These are phyloP conservation scores for Tuta absoluta DNA, from an alignment of 2,888 invertebrate genomes.

Conservation along the genomic window DNA sequence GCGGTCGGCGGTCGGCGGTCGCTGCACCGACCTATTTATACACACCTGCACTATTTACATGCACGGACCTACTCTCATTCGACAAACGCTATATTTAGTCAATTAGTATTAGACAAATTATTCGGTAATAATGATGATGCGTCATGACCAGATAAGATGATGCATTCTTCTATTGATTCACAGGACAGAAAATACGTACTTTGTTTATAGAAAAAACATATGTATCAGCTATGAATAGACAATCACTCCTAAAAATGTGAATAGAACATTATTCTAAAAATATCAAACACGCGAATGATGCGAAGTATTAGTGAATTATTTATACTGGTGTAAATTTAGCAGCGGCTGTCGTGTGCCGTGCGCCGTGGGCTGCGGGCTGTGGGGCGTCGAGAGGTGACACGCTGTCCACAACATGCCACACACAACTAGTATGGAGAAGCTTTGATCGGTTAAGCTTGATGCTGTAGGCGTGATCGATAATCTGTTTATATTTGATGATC, in stretches of 20 bases:
- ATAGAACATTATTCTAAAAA: constrained; percentile 14
- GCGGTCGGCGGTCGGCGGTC: too few species aligned
- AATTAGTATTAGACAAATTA: background rate
- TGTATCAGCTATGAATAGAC: background rate
- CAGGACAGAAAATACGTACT: background rate
- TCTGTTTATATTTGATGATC: background rate
- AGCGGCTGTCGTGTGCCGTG: background rate
- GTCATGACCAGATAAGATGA: background rate
- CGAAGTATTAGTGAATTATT: constrained; percentile 16
- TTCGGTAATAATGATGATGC: background rate
- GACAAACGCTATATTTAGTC: background rate
- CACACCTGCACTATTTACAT: background rate
- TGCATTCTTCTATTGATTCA: background rate
- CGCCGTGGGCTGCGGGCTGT: background rate
- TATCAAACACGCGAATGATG: constrained; percentile 19
- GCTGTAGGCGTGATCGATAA: background rate
- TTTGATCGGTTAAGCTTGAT: background rate
- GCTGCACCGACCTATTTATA: constrained; percentile 21
- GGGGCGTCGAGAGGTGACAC: background rate
- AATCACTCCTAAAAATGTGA: constrained; percentile 10
- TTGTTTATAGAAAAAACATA: constrained; percentile 4
- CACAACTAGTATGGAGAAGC: background rate
- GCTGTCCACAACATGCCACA: background rate
- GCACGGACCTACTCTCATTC: background rate
- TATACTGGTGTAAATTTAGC: constrained; percentile 10